Conservation (phyloP, 2,113 vertebrate species). For the Meriones unguiculatus region DNA sequence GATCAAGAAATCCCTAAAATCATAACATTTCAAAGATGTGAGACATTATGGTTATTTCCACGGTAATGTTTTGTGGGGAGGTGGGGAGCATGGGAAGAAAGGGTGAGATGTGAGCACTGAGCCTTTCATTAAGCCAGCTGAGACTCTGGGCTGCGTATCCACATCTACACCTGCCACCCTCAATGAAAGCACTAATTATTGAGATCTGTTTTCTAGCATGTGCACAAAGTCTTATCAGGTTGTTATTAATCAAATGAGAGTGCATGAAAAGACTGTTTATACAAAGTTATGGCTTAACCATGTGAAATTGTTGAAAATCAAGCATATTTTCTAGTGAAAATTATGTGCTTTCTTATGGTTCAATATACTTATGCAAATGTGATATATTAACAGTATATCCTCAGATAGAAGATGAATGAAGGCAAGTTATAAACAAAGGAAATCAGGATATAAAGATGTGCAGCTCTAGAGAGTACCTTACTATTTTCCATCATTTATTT, state of each 20-base stretch:
- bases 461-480: not conserved
- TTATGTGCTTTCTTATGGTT: not conserved
- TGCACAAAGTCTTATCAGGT: not conserved
- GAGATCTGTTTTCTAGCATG: not conserved
- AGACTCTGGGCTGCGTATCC: not conserved
- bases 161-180: not conserved
- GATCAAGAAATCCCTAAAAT: slow-evolving; percentile 42
- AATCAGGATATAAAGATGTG: not conserved
- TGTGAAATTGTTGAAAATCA: not conserved
- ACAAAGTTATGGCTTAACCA: not conserved
- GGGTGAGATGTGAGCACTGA: not conserved
- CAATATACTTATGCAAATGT: not conserved
- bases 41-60: not conserved
- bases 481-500: not conserved
- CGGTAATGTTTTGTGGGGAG: not conserved
- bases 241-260: not conserved
- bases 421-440: not conserved
- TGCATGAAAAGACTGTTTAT: not conserved
- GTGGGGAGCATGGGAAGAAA: not conserved
- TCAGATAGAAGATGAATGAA: not conserved
- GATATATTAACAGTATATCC: not conserved
- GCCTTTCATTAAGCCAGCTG: slow-evolving; percentile 19
- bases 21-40: slow-evolving; percentile 28
- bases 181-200: not conserved
- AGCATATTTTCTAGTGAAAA: not conserved